Evolutionary conservation across 2,113 vertebrate species (phyloP), one percentile per base, ranked within the genome.

Genomic region (Laticauda laticaudata): DNA sequence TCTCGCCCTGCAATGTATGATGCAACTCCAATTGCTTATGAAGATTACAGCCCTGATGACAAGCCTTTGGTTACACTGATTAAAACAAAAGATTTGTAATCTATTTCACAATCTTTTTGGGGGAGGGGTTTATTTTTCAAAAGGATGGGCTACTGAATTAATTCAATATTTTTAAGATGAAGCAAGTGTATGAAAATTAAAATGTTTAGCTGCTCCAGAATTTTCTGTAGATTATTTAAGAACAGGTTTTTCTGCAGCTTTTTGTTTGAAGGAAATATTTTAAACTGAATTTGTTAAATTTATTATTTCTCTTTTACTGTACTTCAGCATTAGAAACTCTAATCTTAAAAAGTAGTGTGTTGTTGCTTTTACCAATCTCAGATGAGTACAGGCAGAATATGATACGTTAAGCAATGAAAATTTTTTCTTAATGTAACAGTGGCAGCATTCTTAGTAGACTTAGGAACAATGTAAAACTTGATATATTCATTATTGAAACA

Each of bases 41-140:
- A 99, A 97, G 99, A 99, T 97, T 99, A 99, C 97, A 99, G 99
- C 95, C 98, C 99, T 0, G 99, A 99, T 59, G 99, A 99, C 97
- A 99, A 99, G 96, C 99, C 99, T 89, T 97, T 99, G 97, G 99
- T 99, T 94, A 99, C 99, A 92, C 98, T 99, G 96, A 99, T 99
- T 97, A 99, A 99, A 98, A 99, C 99, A 43, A 99, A 99, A 98
- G 99, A 99, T 99, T 99, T 99, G 98, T 99, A 99, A 99, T 96
- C 95, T 96, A 97, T 94, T 97, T 91, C 95, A 95, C 96, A 95
- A 51, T 29, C 43, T 26, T 85, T 43, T 87, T 24, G 56, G 54
- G 61, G 87, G 85, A 81, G 75, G 45, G 95, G 94, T 96, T 98
- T 98, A 97, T 98, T 98, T 98, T 98, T 98, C 97, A 97, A 98